phyloP scores from a whole-genome alignment of 2,113 vertebrate genomes.

The Steatornis caripensis region DNA sequence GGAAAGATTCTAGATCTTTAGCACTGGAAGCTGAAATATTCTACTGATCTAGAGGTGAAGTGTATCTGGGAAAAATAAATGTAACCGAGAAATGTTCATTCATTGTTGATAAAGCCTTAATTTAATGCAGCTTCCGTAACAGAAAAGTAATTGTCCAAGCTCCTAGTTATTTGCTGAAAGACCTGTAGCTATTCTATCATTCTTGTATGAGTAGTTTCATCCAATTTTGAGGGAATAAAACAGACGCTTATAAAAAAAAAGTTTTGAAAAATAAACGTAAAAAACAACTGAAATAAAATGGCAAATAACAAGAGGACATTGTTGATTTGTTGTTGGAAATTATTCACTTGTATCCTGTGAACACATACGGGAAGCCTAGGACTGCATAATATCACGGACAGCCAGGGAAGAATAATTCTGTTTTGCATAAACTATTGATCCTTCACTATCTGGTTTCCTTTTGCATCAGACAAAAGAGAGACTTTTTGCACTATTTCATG shows the following conservation, averaged over 20 bases:
- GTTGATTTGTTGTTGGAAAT: neutral
- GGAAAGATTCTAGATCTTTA: neutral
- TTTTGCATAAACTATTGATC: neutral
- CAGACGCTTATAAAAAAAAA: neutral
- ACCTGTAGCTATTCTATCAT: neutral
- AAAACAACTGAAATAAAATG: neutral
- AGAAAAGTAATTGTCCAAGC: neutral
- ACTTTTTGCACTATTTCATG: neutral
- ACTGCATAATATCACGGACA: neutral
- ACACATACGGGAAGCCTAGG: neutral
- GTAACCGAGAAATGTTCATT: neutral
- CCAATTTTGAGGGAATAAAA: neutral
- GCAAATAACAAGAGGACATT: neutral
- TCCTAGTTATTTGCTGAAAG: neutral
- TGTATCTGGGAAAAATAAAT: neutral
- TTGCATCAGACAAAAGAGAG: neutral
- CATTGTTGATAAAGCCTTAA: neutral
- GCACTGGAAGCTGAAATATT: neutral
- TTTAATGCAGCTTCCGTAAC: neutral
- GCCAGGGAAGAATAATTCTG: neutral
- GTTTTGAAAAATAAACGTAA: neutral
- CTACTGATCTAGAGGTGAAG: neutral
- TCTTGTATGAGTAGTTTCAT: neutral
- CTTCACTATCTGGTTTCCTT: neutral
- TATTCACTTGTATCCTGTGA: neutral